phyloP scores from a whole-genome alignment of 2,113 vertebrate species.

The Alligator sinensis region DNA sequence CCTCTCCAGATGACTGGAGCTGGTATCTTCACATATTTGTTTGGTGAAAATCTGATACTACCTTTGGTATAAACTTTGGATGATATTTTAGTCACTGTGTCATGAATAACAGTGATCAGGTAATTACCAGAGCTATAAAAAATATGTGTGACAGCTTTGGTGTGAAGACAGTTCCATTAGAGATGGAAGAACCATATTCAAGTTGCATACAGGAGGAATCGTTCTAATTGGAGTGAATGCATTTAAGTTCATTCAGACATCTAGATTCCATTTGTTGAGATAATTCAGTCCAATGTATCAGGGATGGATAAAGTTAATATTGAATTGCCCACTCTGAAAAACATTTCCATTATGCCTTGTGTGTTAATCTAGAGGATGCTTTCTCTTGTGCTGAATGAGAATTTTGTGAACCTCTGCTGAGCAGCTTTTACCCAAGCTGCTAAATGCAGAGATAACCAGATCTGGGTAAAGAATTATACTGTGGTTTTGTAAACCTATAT shows the following conservation, averaged over 20 bases:
- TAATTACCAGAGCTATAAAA: not conserved
- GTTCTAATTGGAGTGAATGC: not conserved
- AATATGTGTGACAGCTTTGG: not conserved
- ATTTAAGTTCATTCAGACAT: not conserved
- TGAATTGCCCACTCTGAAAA: not conserved
- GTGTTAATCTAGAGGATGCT: not conserved
- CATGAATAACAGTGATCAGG: not conserved
- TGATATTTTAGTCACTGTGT: constrained; percentile 3
- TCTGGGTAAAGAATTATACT: not conserved
- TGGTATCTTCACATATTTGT: not conserved
- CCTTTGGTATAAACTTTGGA: not conserved
- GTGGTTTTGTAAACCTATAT: not conserved
- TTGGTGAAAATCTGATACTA: not conserved
- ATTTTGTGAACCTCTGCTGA: not conserved
- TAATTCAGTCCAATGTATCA: not conserved
- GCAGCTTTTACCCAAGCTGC: not conserved
- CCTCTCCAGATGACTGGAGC: not conserved
- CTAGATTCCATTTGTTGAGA: not conserved
- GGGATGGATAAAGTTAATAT: not conserved
- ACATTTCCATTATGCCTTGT: not conserved
- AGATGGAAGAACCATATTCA: not conserved
- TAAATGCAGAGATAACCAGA: not conserved
- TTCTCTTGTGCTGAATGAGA: not conserved
- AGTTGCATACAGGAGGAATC: not conserved
- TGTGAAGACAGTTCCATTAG: not conserved